phyloP scores from a whole-genome alignment of 2,797 vertebrate species.

The Silurus aristotelis region DNA sequence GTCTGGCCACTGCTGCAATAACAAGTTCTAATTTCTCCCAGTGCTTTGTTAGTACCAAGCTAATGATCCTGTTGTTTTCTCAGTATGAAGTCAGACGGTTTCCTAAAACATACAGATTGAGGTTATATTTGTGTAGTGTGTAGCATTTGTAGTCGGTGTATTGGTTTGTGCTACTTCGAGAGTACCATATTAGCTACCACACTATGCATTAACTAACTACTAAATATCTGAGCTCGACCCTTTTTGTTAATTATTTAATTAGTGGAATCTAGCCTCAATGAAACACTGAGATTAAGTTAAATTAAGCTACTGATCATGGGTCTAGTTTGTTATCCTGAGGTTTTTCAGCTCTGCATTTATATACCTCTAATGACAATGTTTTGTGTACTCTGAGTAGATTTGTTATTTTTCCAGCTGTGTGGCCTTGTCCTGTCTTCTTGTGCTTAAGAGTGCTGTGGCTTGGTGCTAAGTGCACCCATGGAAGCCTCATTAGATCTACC shows the following conservation, averaged over 20 bases:
- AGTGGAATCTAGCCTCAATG: neutral
- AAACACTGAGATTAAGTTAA: neutral
- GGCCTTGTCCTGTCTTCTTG: conserved; percentile 7
- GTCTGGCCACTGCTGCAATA: neutral
- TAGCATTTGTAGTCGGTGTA: neutral
- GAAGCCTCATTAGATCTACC: conserved; percentile 26
- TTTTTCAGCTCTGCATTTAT: neutral
- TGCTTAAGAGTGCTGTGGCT: conserved; percentile 41
- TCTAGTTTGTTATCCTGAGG: neutral
- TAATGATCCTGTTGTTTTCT: neutral
- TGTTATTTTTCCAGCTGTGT: neutral
- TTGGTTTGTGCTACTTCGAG: neutral
- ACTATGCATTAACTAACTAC: neutral
- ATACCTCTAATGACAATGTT: neutral
- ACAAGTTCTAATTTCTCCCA: neutral
- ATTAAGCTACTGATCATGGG: neutral
- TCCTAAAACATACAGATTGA: neutral
- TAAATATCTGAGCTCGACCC: neutral
- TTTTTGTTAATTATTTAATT: neutral
- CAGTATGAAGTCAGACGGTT: neutral
- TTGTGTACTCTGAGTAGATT: neutral
- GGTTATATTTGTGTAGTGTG: neutral
- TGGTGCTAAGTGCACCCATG: conserved; percentile 44
- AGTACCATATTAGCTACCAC: neutral
- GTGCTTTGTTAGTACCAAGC: neutral